Evolutionary conservation across 2,888 invertebrate species (phyloP), one percentile per base, ranked within the genome.

Genomic region (Pammene aurita): DNA sequence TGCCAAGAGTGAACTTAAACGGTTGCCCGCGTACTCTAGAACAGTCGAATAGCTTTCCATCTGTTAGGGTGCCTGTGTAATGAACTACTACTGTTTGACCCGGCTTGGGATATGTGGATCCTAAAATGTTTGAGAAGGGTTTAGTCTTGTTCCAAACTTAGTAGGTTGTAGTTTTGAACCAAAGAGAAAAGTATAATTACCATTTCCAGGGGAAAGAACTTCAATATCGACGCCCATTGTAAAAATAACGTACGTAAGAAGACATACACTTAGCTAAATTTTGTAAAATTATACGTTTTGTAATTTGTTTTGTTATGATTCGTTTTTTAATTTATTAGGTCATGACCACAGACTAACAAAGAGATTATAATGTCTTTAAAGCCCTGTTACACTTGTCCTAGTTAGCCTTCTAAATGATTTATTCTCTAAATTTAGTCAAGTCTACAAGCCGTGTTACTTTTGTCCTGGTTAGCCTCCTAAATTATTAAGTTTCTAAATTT

Each of bases 21-120:
- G 99, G 98, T 78, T 95, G 95, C 34, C 97, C 97, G 77, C 99
- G 96, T 84, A 98, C 98, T 75, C 98, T 95, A 9, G 99, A 99
- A 0, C 98, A 99, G 90, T 99, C 99, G 80, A 99, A 98, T 88
- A 97, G 97, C 76, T 93, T 96, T 10, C 98, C 98, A 93, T 97
- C 95, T 80, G 94, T 91, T 77, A 99, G 93, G 0, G 97, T 98
- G 73, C 98, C 98, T 73, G 98, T 98, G 87, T 99, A 99, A 87
- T 99, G 99, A 54, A 99, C 99, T 26, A 96, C 96, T 10, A 99
- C 99, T 52, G 96, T 97, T 93, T 99, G 98, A 10, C 99, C 99
- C 62, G 95, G 94, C 92, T 98, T 98, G 2, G 99, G 99, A 85
- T 95, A 99, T 38, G 97, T 98, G 80, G 94, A 94, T 72, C 97